Evolutionary conservation across 2,888 invertebrate species (phyloP), one percentile per base, ranked within the genome.

Genomic region (Artemia sp.): DNA sequence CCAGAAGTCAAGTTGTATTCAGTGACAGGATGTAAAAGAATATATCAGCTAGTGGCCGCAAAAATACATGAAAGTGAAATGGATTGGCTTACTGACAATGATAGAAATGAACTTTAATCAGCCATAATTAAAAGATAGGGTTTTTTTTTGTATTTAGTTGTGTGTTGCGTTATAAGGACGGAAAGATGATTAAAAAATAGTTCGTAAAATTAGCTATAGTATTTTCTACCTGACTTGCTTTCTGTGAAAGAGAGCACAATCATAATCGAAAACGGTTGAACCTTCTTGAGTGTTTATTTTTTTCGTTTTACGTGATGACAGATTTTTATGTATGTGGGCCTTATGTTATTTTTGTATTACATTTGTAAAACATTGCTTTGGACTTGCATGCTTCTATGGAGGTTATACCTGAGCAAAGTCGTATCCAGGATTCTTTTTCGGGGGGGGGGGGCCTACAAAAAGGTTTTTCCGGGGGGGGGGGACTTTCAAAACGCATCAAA

Each of bases 1-100:
- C 79, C 80, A 70, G 85, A 86, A 71, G 80, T 84, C n/a, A 82
- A 85, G 75, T 80, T 91, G 70, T 95, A 87, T 78, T 88, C 92
- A 5, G 86, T 83, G 73, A 85, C 88, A 69, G 97, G 97, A 5
- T 97, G 97, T 78, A 96, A 95, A 78, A 82, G 89, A 74, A 84
- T 96, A 58, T 85, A 86, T 72, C 86, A 87, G 76, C 92, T 92
- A 81, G 76, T 79, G 5, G 77, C 1, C 83, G 82, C 1, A 85
- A 82, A 0, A 90, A 90, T 38, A 89, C 91, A 0, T 94, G 94
- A 73, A 94, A 80, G 52, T 95, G 84, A 77, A 95, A 96, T 76
- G 89, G 90, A 85, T 91, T 89, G 78, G 93, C 90, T 73, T 87
- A 90, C 73, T 82, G 81, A 75, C 1, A 51, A 68, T 67, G 51